Conservation (phyloP, 2,113 vertebrate genomes). For the Oceanodroma tethys region DNA sequence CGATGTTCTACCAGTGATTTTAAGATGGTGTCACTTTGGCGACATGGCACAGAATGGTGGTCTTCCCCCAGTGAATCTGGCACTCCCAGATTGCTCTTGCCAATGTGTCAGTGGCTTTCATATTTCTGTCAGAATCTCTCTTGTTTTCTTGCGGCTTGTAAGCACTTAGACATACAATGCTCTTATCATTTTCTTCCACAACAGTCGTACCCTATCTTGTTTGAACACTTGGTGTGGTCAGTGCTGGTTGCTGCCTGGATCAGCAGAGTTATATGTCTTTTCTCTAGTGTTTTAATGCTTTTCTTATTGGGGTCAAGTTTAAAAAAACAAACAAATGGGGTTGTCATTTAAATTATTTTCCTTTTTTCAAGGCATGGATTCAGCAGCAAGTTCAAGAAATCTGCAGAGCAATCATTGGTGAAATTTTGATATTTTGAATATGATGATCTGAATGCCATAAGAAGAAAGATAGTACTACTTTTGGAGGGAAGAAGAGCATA, state of each 20-base stretch:
- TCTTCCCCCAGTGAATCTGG: neutral
- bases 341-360: neutral
- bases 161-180: rapidly evolving
- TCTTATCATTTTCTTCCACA: neutral
- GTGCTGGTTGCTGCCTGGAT: neutral
- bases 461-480: neutral
- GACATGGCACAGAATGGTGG: neutral
- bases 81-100: neutral
- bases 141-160: neutral
- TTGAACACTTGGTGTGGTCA: neutral
- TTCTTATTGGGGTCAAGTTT: neutral
- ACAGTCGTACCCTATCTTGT: neutral
- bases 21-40: neutral
- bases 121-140: neutral
- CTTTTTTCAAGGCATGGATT: neutral
- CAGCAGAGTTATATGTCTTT: neutral
- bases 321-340: neutral
- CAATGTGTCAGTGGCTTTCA: neutral
- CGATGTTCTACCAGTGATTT: neutral
- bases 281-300: neutral
- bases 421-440: neutral
- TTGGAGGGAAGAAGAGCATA: neutral
- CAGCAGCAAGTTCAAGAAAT: neutral
- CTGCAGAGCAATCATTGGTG: neutral
- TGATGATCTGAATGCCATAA: neutral